Conservation (phyloP, 2,113 vertebrate genomes). For the Helogale parvula region DNA sequence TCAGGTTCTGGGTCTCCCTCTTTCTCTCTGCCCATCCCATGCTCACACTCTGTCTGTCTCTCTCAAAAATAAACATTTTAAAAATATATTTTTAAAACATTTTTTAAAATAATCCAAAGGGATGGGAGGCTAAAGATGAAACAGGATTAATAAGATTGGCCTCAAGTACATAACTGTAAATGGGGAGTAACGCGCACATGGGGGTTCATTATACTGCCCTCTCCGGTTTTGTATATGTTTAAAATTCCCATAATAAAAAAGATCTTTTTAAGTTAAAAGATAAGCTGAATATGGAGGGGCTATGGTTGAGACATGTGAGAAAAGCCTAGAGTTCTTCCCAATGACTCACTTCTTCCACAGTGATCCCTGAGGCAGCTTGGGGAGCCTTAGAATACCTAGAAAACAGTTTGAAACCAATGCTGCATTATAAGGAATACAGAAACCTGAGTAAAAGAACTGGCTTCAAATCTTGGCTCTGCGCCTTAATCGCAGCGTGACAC, state of each 20-base stretch:
- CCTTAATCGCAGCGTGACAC: not conserved
- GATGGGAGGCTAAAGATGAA: constrained; percentile 14
- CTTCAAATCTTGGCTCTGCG: constrained; percentile 18
- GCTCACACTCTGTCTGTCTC: no score
- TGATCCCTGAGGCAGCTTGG: not conserved
- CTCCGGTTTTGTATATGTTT: not conserved
- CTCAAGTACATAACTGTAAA: not conserved
- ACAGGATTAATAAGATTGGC: not conserved
- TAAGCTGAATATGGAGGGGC: not conserved
- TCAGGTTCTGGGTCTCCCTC: no score
- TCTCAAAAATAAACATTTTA: no score
- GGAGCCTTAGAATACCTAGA: not conserved
- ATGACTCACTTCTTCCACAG: not conserved
- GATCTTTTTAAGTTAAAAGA: not conserved
- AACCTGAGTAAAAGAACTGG: constrained; percentile 22
- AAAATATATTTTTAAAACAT: no score
- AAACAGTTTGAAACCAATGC: not conserved
- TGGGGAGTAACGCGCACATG: not conserved
- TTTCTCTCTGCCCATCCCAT: no score
- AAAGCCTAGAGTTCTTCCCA: not conserved
- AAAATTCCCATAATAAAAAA: not conserved
- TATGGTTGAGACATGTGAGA: not conserved
- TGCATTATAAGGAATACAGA: not conserved
- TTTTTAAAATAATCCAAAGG: constrained; percentile 25
- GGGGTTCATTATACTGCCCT: not conserved